Conservation (phyloP, 2,113 vertebrate species). For the Labeo catla region DNA sequence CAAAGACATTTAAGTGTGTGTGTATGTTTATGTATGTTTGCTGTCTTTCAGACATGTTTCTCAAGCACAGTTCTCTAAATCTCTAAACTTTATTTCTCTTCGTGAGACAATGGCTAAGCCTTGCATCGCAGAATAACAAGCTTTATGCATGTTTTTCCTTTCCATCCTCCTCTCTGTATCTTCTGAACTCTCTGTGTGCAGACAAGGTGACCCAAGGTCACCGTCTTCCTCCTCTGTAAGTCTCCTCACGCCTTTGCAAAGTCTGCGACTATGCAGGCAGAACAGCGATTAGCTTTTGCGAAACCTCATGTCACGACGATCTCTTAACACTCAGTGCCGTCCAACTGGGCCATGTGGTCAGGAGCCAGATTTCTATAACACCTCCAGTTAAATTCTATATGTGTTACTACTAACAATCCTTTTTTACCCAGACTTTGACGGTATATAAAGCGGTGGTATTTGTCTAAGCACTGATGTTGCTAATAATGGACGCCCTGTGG, state of each 20-base stretch:
- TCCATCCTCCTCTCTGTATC: not conserved
- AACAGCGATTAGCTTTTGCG: not conserved
- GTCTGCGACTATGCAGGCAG: not conserved
- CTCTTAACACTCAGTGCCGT: not conserved
- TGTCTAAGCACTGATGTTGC: not conserved
- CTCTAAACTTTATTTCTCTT: not conserved
- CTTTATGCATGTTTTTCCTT: not conserved
- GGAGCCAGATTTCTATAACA: constrained; percentile 6
- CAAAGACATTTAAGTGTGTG: not conserved
- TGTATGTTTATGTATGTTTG: not conserved
- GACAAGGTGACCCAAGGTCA: constrained; percentile 41
- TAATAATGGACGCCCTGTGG: not conserved
- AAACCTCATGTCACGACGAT: constrained; percentile 15
- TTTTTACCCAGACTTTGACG: not conserved
- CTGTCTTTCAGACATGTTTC: not conserved
- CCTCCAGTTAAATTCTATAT: not conserved
- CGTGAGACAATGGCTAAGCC: not conserved
- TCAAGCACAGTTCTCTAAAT: not conserved
- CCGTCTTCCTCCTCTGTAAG: constrained; percentile 10
- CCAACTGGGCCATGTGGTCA: constrained; percentile 10
- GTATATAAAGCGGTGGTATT: not conserved
- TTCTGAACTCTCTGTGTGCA: constrained; percentile 13
- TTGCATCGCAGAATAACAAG: not conserved
- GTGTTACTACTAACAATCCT: not conserved
- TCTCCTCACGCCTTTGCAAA: constrained; percentile 29